A percentile compares a stretch with the other conserved stretches of the same genome.
Conservation (phyloP, 2,113 vertebrate species). For the Aegotheles bennettii region DNA sequence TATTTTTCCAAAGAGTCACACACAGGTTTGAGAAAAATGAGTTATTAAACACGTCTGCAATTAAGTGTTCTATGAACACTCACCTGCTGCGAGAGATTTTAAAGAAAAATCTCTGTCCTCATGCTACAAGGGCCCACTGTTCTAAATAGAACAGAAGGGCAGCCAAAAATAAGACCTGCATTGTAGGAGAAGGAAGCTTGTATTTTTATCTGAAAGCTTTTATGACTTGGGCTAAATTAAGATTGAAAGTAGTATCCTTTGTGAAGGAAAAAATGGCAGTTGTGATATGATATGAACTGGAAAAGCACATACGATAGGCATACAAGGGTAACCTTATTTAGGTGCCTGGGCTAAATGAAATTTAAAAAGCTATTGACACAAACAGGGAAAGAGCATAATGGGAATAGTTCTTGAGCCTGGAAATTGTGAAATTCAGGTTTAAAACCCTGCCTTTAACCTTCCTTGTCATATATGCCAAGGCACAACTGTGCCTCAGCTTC, state of each 20-base stretch:
- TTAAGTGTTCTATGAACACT: constrained; percentile 11
- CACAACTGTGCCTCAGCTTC: background rate
- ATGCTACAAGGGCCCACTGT: background rate
- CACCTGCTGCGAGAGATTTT: background rate
- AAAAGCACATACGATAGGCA: background rate
- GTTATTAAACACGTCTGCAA: constrained; percentile 28
- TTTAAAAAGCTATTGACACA: background rate
- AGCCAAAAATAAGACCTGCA: background rate
- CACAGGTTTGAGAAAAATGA: background rate
- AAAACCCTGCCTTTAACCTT: constrained; percentile 11
- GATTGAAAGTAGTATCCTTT: background rate
- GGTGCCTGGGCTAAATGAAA: background rate
- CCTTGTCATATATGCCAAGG: background rate
- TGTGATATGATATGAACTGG: background rate
- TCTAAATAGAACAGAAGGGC: constrained; percentile 24
- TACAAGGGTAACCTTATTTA: background rate
- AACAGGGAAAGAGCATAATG: background rate
- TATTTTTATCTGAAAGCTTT: constrained; percentile 27
- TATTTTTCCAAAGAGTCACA: background rate
- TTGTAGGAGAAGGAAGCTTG: background rate
- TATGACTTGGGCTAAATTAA: constrained; percentile 6
- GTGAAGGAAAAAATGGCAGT: background rate
- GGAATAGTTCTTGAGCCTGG: background rate
- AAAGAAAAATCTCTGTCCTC: background rate
- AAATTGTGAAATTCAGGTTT: background rate